These are phyloP conservation scores for Heliangelus exortis DNA, from an alignment of 2,797 vertebrate genomes.

Conservation along the genomic window DNA sequence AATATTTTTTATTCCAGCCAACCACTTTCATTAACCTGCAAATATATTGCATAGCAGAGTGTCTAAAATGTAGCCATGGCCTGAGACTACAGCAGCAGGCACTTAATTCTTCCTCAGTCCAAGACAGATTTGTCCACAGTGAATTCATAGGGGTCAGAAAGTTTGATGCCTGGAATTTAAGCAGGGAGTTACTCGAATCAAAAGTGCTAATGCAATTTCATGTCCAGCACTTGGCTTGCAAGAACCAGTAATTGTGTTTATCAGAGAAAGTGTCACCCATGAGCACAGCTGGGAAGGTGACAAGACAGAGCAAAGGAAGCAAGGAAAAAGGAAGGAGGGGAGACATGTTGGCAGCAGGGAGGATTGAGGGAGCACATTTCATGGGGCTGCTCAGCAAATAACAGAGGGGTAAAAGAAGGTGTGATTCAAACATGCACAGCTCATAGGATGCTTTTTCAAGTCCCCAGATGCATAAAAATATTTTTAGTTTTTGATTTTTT, in stretches of 20 bases:
- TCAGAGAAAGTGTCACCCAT: background rate
- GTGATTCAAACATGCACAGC: background rate
- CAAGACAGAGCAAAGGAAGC: background rate
- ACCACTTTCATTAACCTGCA: background rate
- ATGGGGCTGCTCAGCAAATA: background rate
- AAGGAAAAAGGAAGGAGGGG: background rate
- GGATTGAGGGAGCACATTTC: background rate
- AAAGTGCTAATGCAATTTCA: background rate
- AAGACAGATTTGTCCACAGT: background rate
- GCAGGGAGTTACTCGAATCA: background rate
- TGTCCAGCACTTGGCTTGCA: background rate
- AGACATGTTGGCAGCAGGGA: rapidly evolving
- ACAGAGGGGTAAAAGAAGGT: background rate
- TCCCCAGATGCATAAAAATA: background rate
- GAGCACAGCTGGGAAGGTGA: background rate
- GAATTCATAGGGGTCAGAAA: background rate
- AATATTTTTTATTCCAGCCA: background rate
- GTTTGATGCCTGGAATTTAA: background rate
- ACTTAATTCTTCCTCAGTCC: background rate
- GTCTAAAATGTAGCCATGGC: background rate
- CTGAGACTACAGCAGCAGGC: background rate
- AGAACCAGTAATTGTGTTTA: background rate
- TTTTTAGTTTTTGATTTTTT: background rate
- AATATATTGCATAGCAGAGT: background rate
- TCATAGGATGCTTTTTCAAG: background rate